Conservation (phyloP, 2,797 vertebrate genomes). For the Euthynnus affinis region DNA sequence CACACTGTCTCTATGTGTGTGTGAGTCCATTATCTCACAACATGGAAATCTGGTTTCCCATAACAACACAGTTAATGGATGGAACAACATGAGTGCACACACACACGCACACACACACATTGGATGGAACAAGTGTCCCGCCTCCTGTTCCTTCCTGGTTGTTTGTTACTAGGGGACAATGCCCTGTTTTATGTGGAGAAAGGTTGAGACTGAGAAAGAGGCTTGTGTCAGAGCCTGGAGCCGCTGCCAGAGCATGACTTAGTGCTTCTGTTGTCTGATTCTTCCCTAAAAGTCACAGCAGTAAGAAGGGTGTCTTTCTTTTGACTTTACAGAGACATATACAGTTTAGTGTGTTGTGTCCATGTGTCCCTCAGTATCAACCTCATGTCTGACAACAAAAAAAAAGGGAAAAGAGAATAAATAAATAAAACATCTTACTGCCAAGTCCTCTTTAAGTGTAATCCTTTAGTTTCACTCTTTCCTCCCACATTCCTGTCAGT, state of each 20-base stretch:
- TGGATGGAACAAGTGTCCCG: conserved; percentile 67
- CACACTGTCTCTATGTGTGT: conserved; percentile 26
- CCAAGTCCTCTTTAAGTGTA: conserved; percentile 19
- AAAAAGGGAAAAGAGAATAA: not conserved
- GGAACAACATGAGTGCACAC: conserved; percentile 47
- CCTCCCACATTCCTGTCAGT: conserved; percentile 16
- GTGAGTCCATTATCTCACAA: conserved; percentile 50
- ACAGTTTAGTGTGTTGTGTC: not conserved
- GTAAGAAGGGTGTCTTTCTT: conserved; percentile 41
- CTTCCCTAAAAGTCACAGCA: conserved; percentile 52
- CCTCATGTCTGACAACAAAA: too few species aligned
- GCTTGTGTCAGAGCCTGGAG: conserved; percentile 74
- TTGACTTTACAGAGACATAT: not conserved
- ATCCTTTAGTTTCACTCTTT: conserved; percentile 31
- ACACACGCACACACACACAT: conserved; percentile 38
- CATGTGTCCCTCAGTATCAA: too few species aligned
- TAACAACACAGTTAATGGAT: conserved; percentile 74
- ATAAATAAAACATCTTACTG: conserved; percentile 24
- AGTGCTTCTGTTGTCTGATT: conserved; percentile 62
- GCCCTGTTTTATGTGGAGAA: conserved; percentile 73
- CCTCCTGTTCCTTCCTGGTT: conserved; percentile 78
- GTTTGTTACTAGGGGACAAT: conserved; percentile 78
- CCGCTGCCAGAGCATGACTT: conserved; percentile 72
- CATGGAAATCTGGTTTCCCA: conserved; percentile 71
- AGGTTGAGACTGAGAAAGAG: conserved; percentile 70